These are phyloP conservation scores for Coregonus sp. DNA, from an alignment of 2,797 vertebrate genomes.

Conservation along the genomic window DNA sequence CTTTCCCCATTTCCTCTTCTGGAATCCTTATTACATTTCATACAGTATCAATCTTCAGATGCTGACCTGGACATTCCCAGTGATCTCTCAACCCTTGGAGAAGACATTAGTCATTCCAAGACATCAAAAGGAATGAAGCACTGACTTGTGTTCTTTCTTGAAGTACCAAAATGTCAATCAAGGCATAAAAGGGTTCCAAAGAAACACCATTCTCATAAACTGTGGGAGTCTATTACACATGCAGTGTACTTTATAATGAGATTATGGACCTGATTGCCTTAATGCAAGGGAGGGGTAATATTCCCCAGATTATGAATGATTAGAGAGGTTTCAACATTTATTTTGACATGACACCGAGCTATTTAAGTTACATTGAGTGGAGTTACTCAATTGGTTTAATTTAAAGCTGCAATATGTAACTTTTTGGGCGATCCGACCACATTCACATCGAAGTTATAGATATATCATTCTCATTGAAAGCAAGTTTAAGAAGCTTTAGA, in stretches of 20 bases:
- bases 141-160: background rate
- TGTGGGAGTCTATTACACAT: slow-evolving; percentile 13
- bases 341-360: background rate
- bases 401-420: background rate
- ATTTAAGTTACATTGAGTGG: background rate
- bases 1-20: too few species aligned
- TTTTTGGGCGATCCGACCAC: too few species aligned
- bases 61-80: background rate
- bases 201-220: slow-evolving; percentile 5
- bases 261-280: slow-evolving; percentile 6
- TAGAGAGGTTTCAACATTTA: background rate
- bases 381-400: background rate
- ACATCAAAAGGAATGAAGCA: background rate
- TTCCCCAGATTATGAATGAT: slow-evolving; percentile 12
- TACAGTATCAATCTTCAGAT: background rate
- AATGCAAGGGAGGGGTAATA: slow-evolving; percentile 23
- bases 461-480: too few species aligned
- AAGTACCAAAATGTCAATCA: slow-evolving; percentile 40
- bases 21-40: slow-evolving; percentile 3
- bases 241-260: slow-evolving; percentile 15
- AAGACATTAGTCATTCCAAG: background rate
- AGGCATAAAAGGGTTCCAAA: slow-evolving; percentile 37
- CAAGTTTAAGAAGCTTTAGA: too few species aligned
- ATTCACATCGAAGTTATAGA: too few species aligned
- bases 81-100: background rate